Percentiles rank a stretch among this genome's conserved stretches.
phyloP scores from a whole-genome alignment of 2,797 vertebrate genomes.

The Tragopan temminckii region DNA sequence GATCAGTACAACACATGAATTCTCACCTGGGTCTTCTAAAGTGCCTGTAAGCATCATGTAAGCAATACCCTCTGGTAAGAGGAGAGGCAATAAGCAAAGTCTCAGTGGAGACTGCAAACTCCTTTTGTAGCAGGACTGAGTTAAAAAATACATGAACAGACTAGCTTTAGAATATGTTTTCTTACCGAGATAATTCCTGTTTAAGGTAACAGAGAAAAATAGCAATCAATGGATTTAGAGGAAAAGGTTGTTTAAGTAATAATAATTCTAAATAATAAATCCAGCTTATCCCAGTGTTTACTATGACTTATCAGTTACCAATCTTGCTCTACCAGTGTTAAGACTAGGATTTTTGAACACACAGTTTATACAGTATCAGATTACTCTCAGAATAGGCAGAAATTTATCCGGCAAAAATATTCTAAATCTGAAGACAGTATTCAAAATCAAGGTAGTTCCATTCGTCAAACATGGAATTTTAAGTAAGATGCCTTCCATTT shows the following conservation, averaged over 20 bases:
- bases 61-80: background rate
- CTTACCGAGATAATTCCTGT: background rate
- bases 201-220: background rate
- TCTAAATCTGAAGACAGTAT: background rate
- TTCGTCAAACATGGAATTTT: background rate
- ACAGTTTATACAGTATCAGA: background rate
- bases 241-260: background rate
- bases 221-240: background rate
- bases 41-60: background rate
- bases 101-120: background rate
- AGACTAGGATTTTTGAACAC: background rate
- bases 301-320: background rate
- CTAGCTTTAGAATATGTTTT: background rate
- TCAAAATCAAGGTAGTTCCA: background rate
- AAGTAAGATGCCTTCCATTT: background rate
- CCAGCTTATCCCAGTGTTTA: background rate
- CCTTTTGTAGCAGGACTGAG: background rate
- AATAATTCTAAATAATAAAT: background rate
- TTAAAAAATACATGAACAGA: background rate
- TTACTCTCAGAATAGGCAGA: background rate
- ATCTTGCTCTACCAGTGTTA: background rate
- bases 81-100: background rate
- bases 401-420: background rate
- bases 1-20: background rate
- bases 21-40: background rate